A percentile compares a stretch with the other conserved stretches of the same genome.
Evolutionary conservation across 2,113 vertebrate genomes (phyloP).

Genomic region (Dromaius novaehollandiae): DNA sequence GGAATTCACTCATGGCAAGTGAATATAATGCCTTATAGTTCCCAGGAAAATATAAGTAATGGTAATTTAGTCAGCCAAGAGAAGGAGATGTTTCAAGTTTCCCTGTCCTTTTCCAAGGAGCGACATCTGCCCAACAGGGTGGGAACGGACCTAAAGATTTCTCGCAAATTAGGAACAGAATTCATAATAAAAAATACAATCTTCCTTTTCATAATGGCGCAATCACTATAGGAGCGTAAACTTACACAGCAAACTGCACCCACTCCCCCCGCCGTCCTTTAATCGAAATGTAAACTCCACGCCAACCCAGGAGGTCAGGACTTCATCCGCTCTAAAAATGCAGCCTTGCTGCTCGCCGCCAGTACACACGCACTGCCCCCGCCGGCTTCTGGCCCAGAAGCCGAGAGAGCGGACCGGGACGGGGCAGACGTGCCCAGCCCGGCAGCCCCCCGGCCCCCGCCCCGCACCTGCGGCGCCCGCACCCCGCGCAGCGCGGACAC

Average conservation of each 20-base stretch:
- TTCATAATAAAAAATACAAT: neutral
- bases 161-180: neutral
- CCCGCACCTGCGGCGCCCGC: neutral
- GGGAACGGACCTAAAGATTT: neutral
- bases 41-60: conserved; percentile 63
- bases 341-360: neutral
- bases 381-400: neutral
- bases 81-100: conserved; percentile 28
- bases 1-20: conserved; percentile 40
- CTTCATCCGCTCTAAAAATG: neutral
- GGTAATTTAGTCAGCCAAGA: conserved; percentile 33
- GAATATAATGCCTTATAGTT: neutral
- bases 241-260: neutral
- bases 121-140: neutral
- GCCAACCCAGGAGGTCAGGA: fast-evolving
- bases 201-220: neutral
- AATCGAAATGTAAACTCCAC: fast-evolving
- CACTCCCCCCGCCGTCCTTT: fast-evolving
- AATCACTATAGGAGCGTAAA: neutral
- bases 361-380: fast-evolving
- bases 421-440: neutral
- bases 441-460: too few species aligned
- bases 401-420: fast-evolving
- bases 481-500: neutral
- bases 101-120: conserved; percentile 21